Percentiles rank a stretch among this genome's conserved stretches.
These are phyloP conservation scores for Chlamydotis undulata DNA, from an alignment of 2,113 vertebrate species.

Conservation along the genomic window DNA sequence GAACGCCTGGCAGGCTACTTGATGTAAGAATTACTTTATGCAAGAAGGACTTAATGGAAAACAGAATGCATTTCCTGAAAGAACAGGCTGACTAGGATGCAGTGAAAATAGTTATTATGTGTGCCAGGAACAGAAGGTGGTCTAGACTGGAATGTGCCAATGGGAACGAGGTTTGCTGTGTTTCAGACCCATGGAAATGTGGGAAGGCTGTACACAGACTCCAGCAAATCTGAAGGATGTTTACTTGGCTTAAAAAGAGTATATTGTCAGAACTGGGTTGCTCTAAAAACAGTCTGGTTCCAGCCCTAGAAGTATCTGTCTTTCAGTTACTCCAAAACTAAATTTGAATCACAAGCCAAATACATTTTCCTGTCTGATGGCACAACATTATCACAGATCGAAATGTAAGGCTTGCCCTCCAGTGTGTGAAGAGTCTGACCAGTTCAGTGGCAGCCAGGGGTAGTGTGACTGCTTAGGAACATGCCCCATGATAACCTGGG, in stretches of 20 bases:
- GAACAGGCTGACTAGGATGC: background rate
- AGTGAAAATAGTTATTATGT: slow-evolving; percentile 12
- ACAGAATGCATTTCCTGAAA: slow-evolving; percentile 35
- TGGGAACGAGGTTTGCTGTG: background rate
- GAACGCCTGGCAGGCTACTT: background rate
- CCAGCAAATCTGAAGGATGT: background rate
- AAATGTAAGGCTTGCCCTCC: background rate
- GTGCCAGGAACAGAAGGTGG: slow-evolving; percentile 25
- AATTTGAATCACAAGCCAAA: background rate
- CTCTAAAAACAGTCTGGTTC: background rate
- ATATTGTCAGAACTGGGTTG: background rate
- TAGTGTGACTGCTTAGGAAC: background rate
- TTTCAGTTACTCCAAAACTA: background rate
- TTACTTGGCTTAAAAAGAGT: background rate
- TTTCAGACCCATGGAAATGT: background rate
- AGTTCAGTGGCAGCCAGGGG: background rate
- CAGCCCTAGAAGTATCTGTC: background rate
- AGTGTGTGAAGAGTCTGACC: background rate
- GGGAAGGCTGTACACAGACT: background rate
- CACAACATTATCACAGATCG: background rate
- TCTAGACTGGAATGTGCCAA: background rate
- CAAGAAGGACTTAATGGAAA: slow-evolving; percentile 12
- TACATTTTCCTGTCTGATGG: background rate
- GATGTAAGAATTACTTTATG: background rate
- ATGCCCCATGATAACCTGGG: background rate